phyloP scores from a whole-genome alignment of 1,140 invertebrate species.

The Glossosoma conforme region DNA sequence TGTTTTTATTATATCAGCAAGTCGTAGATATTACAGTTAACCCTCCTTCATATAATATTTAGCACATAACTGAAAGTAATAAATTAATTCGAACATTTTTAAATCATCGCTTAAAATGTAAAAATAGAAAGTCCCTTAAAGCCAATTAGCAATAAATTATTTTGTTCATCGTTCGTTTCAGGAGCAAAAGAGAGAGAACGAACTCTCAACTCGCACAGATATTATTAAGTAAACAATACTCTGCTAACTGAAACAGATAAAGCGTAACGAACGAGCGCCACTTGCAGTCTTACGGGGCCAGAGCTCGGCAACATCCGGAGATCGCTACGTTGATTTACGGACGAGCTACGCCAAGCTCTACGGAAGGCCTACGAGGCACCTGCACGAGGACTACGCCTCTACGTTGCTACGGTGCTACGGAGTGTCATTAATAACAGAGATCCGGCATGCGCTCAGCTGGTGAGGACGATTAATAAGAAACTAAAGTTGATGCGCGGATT shows the following conservation, averaged over 20 bases:
- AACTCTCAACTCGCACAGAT: neutral
- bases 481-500: neutral
- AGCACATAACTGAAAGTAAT: no score
- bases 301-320: neutral
- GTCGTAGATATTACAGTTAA: no score
- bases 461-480: neutral
- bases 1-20: no score
- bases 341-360: neutral
- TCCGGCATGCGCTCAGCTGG: constrained; percentile 1
- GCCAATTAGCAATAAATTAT: no score
- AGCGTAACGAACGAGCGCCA: neutral
- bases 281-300: neutral
- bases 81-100: no score
- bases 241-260: neutral
- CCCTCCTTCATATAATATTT: no score
- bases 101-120: no score
- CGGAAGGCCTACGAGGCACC: neutral
- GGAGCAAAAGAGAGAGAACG: neutral
- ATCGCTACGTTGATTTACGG: constrained; percentile 3
- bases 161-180: no score
- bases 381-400: neutral
- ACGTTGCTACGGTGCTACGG: neutral
- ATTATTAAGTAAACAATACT: constrained; percentile 3
- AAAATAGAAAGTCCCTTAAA: no score
- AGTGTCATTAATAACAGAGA: neutral